Percentiles rank a stretch among this genome's conserved stretches.
Conservation (phyloP, 2,888 invertebrate genomes). For the Catotricha subobsoleta region DNA sequence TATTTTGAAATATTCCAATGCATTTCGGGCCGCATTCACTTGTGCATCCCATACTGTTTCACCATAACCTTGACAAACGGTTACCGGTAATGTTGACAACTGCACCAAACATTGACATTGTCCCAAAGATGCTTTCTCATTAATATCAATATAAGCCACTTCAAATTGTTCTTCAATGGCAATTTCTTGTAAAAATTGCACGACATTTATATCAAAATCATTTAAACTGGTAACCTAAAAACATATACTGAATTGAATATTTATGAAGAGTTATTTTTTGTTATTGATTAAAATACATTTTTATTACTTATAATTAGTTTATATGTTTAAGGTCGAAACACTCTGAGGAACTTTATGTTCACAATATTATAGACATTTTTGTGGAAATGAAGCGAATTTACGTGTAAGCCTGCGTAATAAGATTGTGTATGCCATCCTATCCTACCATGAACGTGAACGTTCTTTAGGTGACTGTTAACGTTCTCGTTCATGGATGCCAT, state of each 20-base stretch:
- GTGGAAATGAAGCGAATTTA: too few species aligned
- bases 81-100: slow-evolving; percentile 78
- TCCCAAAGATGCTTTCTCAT: slow-evolving; percentile 65
- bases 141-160: slow-evolving; percentile 85
- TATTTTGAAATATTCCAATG: slow-evolving; percentile 81
- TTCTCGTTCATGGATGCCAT: too few species aligned
- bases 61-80: slow-evolving; percentile 84
- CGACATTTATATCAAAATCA: slow-evolving; percentile 61
- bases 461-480: too few species aligned
- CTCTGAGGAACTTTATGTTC: too few species aligned
- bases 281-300: too few species aligned
- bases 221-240: slow-evolving; percentile 56
- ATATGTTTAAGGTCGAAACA: too few species aligned
- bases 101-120: slow-evolving; percentile 80
- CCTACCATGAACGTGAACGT: too few species aligned
- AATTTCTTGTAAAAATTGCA: slow-evolving; percentile 76
- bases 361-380: too few species aligned
- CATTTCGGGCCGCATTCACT: slow-evolving; percentile 72
- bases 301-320: slow-evolving; percentile 43
- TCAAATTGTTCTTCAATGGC: slow-evolving; percentile 81
- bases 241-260: slow-evolving; percentile 20
- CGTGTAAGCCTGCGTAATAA: too few species aligned
- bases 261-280: too few species aligned
- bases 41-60: slow-evolving; percentile 67
- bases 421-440: too few species aligned